Conservation (phyloP, 2,888 invertebrate species). For the Quadriops clusia region DNA sequence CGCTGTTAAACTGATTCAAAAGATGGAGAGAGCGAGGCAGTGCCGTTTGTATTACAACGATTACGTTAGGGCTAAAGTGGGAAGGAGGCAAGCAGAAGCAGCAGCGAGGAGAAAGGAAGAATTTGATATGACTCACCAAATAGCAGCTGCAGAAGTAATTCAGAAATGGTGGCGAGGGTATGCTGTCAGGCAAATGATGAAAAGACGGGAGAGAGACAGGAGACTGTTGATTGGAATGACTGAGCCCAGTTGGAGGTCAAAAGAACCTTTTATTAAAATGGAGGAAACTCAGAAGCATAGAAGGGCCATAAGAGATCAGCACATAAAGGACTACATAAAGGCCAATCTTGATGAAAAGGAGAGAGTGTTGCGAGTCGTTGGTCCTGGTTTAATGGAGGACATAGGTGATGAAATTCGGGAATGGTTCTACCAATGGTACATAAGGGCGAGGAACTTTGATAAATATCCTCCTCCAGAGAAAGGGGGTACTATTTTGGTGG, state of each 20-base stretch:
- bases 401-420: conserved; percentile 63
- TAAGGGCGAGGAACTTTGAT: conserved; percentile 47
- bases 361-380: conserved; percentile 39
- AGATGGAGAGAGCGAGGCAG: conserved; percentile 38
- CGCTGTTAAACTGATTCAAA: conserved; percentile 35
- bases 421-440: conserved; percentile 62
- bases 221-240: conserved; percentile 44
- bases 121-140: conserved; percentile 1
- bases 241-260: conserved; percentile 40
- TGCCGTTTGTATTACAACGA: conserved; percentile 27
- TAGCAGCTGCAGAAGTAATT: conserved; percentile 29
- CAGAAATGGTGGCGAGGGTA: conserved; percentile 39
- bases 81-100: not conserved
- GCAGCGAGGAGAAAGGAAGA: not conserved
- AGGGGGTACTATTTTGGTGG: conserved; percentile 53
- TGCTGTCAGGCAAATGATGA: conserved; percentile 34
- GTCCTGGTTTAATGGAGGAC: conserved; percentile 56
- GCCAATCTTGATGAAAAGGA: conserved; percentile 40
- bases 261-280: conserved; percentile 38
- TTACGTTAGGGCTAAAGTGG: not conserved
- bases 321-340: conserved; percentile 38
- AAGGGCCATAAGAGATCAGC: conserved; percentile 37
- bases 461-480: conserved; percentile 59
- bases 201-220: conserved; percentile 34
- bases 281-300: conserved; percentile 39